Evolutionary conservation across 2,797 vertebrate species (phyloP).

Genomic region (Syngnathus acus): DNA sequence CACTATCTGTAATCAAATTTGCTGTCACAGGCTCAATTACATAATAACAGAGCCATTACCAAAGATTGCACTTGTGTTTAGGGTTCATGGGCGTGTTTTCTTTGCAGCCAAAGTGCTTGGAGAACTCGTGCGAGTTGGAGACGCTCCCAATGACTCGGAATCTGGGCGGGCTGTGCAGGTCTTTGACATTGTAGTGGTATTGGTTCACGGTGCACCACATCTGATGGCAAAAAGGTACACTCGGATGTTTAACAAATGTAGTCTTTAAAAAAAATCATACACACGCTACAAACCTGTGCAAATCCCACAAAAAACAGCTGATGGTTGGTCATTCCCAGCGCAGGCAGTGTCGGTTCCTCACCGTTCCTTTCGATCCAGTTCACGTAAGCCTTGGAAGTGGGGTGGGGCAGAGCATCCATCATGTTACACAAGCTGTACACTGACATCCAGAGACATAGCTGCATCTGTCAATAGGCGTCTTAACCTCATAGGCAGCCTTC

Average conservation of each 20-base stretch:
- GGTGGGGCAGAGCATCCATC: slow-evolving; percentile 1
- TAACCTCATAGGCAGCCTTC: slow-evolving; percentile 90
- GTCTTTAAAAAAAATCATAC: too few relatives aligned
- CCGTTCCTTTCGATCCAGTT: slow-evolving; percentile 90
- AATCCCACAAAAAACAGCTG: slow-evolving; percentile 97
- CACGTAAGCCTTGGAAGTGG: slow-evolving; percentile 80
- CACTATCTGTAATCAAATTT: too few relatives aligned
- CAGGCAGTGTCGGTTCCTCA: slow-evolving; percentile 79
- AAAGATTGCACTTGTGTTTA: slow-evolving; percentile 87
- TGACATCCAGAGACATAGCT: neutral
- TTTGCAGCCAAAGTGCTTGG: slow-evolving; percentile 83
- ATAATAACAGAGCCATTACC: slow-evolving; percentile 62
- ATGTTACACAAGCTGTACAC: neutral
- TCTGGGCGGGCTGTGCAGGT: slow-evolving; percentile 91
- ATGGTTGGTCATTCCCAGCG: slow-evolving; percentile 85
- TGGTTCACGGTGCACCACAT: slow-evolving; percentile 87
- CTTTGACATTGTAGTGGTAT: slow-evolving; percentile 25
- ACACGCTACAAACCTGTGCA: slow-evolving; percentile 80
- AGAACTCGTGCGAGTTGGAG: slow-evolving; percentile 89
- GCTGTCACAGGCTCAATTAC: too few relatives aligned
- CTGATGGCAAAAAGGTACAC: slow-evolving; percentile 49
- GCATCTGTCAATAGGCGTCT: neutral
- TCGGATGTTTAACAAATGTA: too few relatives aligned
- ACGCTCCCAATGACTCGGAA: slow-evolving; percentile 90
- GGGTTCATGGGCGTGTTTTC: slow-evolving; percentile 87